phyloP scores from a whole-genome alignment of 2,888 invertebrate genomes.

The Sesamia inferens region DNA sequence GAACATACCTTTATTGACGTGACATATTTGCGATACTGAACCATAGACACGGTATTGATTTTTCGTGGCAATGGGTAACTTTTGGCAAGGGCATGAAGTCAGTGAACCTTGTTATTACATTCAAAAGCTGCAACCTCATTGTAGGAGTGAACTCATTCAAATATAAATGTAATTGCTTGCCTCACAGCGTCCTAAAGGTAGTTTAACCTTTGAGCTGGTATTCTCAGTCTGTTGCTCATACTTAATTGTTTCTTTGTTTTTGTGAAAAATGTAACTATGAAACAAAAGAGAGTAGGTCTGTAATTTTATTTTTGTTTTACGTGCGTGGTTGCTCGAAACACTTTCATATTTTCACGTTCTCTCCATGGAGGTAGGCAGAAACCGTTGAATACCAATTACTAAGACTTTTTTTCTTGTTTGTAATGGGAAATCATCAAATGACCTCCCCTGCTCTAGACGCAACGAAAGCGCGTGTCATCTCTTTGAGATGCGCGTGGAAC shows the following conservation, averaged over 20 bases:
- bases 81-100: slow-evolving; percentile 56
- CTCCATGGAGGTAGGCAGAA: background rate
- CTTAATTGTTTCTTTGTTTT: slow-evolving; percentile 2
- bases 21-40: slow-evolving; percentile 45
- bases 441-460: too few species aligned
- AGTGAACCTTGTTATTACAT: slow-evolving; percentile 45
- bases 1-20: slow-evolving; percentile 10
- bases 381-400: background rate
- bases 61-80: slow-evolving; percentile 45
- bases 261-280: background rate
- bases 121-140: slow-evolving; percentile 45
- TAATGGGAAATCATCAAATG: too few species aligned
- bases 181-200: background rate
- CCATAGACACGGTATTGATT: slow-evolving; percentile 54
- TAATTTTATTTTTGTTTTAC: background rate
- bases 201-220: slow-evolving; percentile 5
- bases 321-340: background rate
- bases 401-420: too few species aligned
- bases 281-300: background rate
- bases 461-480: too few species aligned
- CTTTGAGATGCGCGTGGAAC: too few species aligned
- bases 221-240: slow-evolving; percentile 2
- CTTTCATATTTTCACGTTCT: background rate
- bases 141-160: slow-evolving; percentile 24
- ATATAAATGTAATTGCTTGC: background rate